phyloP scores from a whole-genome alignment of 2,888 invertebrate species.

The Linnaemya vulpina region DNA sequence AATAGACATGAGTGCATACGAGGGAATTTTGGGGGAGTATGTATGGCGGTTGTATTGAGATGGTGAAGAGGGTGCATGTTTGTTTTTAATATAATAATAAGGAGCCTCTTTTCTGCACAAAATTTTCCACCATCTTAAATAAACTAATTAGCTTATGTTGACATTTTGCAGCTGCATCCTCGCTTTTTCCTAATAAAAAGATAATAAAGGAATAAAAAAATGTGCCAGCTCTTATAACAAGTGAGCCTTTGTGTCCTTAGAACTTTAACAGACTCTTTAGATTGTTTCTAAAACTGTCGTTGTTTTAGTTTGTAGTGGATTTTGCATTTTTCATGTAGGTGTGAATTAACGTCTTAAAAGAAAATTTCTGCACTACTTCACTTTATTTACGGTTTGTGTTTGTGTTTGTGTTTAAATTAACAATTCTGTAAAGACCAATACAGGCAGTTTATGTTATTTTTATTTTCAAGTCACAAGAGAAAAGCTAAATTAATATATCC shows the following conservation, averaged over 20 bases:
- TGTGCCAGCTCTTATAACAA: slow-evolving; percentile 43
- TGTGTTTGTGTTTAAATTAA: slow-evolving; percentile 76
- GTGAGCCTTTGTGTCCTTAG: slow-evolving; percentile 60
- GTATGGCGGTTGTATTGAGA: background rate
- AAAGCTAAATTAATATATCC: background rate
- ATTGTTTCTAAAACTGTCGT: slow-evolving; percentile 31
- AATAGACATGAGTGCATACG: slow-evolving; percentile 19
- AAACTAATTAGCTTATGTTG: slow-evolving; percentile 75
- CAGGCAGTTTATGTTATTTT: background rate
- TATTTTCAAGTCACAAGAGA: background rate
- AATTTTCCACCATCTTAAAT: slow-evolving; percentile 76
- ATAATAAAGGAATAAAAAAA: slow-evolving; percentile 26
- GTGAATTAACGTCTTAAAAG: slow-evolving; percentile 65
- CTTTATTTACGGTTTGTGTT: slow-evolving; percentile 76
- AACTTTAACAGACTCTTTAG: slow-evolving; percentile 64
- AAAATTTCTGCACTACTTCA: slow-evolving; percentile 76
- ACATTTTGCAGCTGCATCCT: slow-evolving; percentile 61
- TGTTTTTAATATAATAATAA: slow-evolving; percentile 67
- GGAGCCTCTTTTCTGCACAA: slow-evolving; percentile 62
- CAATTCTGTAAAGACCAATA: slow-evolving; percentile 40
- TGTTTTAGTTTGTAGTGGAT: slow-evolving; percentile 5
- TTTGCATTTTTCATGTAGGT: slow-evolving; percentile 40
- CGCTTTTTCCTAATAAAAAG: slow-evolving; percentile 13
- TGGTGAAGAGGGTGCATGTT: slow-evolving; percentile 10
- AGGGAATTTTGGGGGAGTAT: background rate